Percentiles rank a stretch among this genome's conserved stretches.
Evolutionary conservation across 2,888 invertebrate species (phyloP).

Genomic region (Venusia cambrica): DNA sequence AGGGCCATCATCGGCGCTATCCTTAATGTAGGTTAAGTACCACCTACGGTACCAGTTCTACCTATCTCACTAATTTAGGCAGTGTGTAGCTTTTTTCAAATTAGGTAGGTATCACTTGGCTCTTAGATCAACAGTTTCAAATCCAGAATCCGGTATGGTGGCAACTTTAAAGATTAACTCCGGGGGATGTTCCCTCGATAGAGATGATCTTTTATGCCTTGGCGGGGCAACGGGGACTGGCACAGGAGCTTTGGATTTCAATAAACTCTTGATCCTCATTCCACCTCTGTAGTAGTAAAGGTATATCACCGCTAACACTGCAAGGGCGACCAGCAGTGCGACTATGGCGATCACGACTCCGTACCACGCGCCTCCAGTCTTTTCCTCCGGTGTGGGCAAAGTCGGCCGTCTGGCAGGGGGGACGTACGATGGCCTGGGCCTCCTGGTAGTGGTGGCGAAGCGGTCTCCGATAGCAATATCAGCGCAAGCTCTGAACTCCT

Average conservation of each 20-base stretch:
- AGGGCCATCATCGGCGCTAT: too few species aligned
- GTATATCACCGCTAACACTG: conserved; percentile 85
- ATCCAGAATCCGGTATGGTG: conserved; percentile 64
- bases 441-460: conserved; percentile 63
- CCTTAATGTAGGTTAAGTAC: too few species aligned
- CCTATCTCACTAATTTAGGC: conserved; percentile 42
- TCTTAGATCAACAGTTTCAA: conserved; percentile 72
- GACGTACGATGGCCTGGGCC: conserved; percentile 69
- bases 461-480: conserved; percentile 87
- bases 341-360: conserved; percentile 83
- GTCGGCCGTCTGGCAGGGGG: conserved; percentile 66
- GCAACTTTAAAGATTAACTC: conserved; percentile 61
- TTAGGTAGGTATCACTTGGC: conserved; percentile 42
- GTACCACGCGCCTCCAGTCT: conserved; percentile 73
- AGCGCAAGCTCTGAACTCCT: conserved; percentile 92
- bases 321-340: conserved; percentile 84
- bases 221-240: conserved; percentile 70
- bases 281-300: conserved; percentile 89
- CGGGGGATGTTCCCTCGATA: conserved; percentile 63
- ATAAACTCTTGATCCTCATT: conserved; percentile 83
- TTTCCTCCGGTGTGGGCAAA: conserved; percentile 65
- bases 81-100: conserved; percentile 22
- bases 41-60: conserved; percentile 29
- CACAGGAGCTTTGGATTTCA: conserved; percentile 67
- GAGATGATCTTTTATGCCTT: conserved; percentile 61